These are phyloP conservation scores for Exephanes ischioxanthus DNA, from an alignment of 2,888 invertebrate genomes.

Conservation along the genomic window DNA sequence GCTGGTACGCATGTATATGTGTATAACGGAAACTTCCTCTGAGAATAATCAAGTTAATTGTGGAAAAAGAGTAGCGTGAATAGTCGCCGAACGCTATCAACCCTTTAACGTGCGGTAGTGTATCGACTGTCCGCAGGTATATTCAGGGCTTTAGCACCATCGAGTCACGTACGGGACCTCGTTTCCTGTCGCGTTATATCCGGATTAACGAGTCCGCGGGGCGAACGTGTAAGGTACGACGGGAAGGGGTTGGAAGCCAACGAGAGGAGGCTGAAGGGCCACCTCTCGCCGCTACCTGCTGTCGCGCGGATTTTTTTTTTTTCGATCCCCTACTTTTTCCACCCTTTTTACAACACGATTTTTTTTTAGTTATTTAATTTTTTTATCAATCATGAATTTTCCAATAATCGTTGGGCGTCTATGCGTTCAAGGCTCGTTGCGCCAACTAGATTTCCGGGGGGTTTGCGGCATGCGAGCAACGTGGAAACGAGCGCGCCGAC, in stretches of 20 bases:
- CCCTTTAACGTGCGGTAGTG: conserved; percentile 13
- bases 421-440: conserved; percentile 41
- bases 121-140: conserved; percentile 38
- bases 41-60: conserved; percentile 45
- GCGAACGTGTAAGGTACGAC: conserved; percentile 26
- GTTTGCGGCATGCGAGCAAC: background rate
- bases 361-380: background rate
- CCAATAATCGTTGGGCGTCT: conserved; percentile 65
- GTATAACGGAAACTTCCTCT: background rate
- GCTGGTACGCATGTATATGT: no score
- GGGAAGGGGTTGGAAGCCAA: background rate
- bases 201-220: conserved; percentile 67
- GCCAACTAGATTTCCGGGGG: conserved; percentile 22
- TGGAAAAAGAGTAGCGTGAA: conserved; percentile 66
- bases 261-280: conserved; percentile 40
- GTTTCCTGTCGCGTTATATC: conserved; percentile 66
- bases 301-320: conserved; percentile 66
- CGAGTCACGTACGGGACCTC: conserved; percentile 37
- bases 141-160: conserved; percentile 40
- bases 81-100: conserved; percentile 66
- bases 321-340: conserved; percentile 45
- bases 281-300: conserved; percentile 50
- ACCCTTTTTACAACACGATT: background rate
- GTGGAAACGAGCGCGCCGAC: conserved; percentile 20
- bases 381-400: conserved; percentile 69